Conservation (phyloP, 1,140 invertebrate genomes). For the Scaptomyza hsui region DNA sequence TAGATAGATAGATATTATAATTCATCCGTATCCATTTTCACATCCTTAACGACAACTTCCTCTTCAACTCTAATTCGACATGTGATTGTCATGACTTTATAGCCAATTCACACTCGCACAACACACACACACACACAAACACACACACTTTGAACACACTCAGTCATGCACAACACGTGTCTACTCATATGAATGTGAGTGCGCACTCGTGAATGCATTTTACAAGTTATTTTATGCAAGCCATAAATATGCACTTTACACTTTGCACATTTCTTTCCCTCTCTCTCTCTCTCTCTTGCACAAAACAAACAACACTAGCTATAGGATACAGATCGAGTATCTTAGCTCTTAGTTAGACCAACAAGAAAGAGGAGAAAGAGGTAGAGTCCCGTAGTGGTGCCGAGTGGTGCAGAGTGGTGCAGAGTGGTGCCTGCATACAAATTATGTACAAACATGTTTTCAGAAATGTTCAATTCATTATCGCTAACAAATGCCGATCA, state of each 20-base stretch:
- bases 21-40: slow-evolving; percentile 36
- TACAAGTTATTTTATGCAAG: slow-evolving; percentile 82
- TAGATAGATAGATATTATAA: slow-evolving; percentile 9
- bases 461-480: slow-evolving; percentile 83
- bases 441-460: slow-evolving; percentile 83
- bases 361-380: slow-evolving; percentile 49
- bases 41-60: slow-evolving; percentile 74
- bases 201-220: slow-evolving; percentile 69
- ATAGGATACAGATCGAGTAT: slow-evolving; percentile 61
- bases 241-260: slow-evolving; percentile 83
- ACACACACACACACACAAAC: slow-evolving; percentile 1
- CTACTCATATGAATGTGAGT: slow-evolving; percentile 59
- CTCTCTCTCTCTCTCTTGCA: slow-evolving; percentile 15
- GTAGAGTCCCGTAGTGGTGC: slow-evolving; percentile 12
- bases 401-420: slow-evolving; percentile 30
- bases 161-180: slow-evolving; percentile 68
- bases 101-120: slow-evolving; percentile 44
- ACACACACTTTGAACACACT: slow-evolving; percentile 16
- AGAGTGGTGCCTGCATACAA: slow-evolving; percentile 72
- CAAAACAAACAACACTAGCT: slow-evolving; percentile 59
- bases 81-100: slow-evolving; percentile 63
- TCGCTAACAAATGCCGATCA: slow-evolving; percentile 83
- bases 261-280: slow-evolving; percentile 68
- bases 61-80: slow-evolving; percentile 51
- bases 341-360: slow-evolving; percentile 75